phyloP scores from a whole-genome alignment of 23 tunicate species.

The Styela plicata region DNA sequence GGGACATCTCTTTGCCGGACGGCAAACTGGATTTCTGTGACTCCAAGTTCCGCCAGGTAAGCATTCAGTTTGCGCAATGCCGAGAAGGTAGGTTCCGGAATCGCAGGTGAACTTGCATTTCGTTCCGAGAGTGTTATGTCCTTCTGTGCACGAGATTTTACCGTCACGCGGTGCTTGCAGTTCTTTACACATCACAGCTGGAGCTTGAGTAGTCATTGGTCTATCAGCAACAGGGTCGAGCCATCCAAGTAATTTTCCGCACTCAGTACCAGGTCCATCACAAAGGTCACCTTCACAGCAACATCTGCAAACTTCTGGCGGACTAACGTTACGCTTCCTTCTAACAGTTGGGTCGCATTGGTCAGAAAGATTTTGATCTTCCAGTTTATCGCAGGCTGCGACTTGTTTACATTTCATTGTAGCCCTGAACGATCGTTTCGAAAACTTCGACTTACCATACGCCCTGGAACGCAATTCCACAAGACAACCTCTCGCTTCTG shows the following conservation, averaged over 20 bases:
- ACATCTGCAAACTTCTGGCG: constrained; percentile 78
- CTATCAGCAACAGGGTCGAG: constrained; percentile 28
- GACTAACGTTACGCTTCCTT: constrained; percentile 36
- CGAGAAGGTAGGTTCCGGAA: constrained; percentile 30
- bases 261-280: constrained; percentile 60
- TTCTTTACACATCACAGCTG: constrained; percentile 6
- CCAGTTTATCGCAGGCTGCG: constrained; percentile 58
- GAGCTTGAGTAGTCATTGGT: constrained; percentile 1
- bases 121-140: constrained; percentile 41
- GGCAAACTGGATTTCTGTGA: constrained; percentile 30
- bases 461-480: constrained; percentile 43
- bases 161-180: constrained; percentile 15
- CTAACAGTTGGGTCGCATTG: constrained; percentile 51
- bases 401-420: constrained; percentile 66
- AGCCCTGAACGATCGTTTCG: constrained; percentile 38
- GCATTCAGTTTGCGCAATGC: constrained; percentile 28
- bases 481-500: constrained; percentile 53
- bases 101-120: constrained; percentile 35
- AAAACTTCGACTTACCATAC: not conserved
- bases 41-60: constrained; percentile 52
- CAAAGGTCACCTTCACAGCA: constrained; percentile 80
- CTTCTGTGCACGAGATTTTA: constrained; percentile 28
- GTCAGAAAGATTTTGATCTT: constrained; percentile 31
- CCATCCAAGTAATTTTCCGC: constrained; percentile 73
- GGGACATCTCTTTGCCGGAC: constrained; percentile 19